Evolutionary conservation across 2,797 vertebrate species (phyloP), one percentile per base, ranked within the genome.

Genomic region (Pipistrellus kuhlii): DNA sequence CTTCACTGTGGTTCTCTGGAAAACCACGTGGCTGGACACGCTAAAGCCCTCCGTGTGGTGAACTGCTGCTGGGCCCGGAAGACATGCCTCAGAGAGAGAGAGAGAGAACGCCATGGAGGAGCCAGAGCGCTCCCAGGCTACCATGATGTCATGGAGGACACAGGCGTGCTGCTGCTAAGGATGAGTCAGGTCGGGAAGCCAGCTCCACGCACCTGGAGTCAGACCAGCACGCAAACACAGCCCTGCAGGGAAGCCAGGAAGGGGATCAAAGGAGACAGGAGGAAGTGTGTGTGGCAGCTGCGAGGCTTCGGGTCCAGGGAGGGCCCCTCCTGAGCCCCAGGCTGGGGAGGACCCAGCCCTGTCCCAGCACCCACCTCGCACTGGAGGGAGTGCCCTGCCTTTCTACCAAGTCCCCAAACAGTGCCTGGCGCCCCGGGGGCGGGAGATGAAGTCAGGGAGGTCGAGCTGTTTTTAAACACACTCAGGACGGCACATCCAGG

Each of bases 101-200:
- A 21, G 1, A 17, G 32, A 41, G 48, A 1, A 5, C 2, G 53
- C 17, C 30, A 7, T 0, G 7, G 81, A 66, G 68, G 68, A 8
- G 51, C 71, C 78, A 13, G 35, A 17, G 62, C 23, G 21, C 92
- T 94, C 94, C 94, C 96, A 66, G 95, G 95, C 93, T 89, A 81
- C 89, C 90, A 51, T 94, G 96, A 98, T 85, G 96, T 96, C 97
- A 97, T 59, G 83, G 0, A 84, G 95, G 92, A 86, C 84, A 91
- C 95, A 93, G 68, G 96, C 96, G 89, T 66, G 94, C 1, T 41
- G 95, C 89, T 92, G 97, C 95, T 20, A 3, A 71, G 85, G 77
- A 41, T 97, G 98, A 98, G 96, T 97, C 97, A 97, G 97, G 38
- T 93, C 83, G 97, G 96, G 97, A 97, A 96, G 95, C 93, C 96